These are phyloP conservation scores for Tursiops truncatus DNA, from an alignment of 2,113 vertebrate species.

Conservation along the genomic window DNA sequence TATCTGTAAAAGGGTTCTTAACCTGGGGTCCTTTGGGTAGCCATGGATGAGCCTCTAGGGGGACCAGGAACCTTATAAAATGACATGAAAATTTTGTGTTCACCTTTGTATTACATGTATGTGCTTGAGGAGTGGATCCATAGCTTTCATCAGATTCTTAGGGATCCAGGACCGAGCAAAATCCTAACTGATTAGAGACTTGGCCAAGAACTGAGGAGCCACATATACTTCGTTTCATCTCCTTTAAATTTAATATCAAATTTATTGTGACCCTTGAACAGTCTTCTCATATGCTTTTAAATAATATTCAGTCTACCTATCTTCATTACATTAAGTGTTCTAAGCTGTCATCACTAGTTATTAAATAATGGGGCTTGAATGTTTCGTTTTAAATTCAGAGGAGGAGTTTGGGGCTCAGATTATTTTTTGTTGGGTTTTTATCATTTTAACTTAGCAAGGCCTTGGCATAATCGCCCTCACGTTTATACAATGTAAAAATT, in stretches of 20 bases:
- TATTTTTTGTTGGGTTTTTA: background rate
- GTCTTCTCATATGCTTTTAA: background rate
- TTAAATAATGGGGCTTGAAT: background rate
- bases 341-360: background rate
- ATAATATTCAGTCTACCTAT: background rate
- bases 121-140: background rate
- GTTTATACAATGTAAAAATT: background rate
- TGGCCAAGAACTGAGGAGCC: background rate
- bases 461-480: slow-evolving; percentile 3
- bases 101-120: background rate
- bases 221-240: background rate
- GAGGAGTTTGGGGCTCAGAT: background rate
- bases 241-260: background rate
- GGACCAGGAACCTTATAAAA: background rate
- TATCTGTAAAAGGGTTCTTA: background rate
- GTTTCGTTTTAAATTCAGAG: background rate
- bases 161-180: background rate
- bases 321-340: background rate
- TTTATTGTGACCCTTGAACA: background rate
- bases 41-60: background rate
- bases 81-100: background rate
- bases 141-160: background rate
- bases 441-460: background rate
- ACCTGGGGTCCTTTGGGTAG: background rate
- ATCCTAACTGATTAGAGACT: background rate